Conservation (phyloP, 2,113 vertebrate species). For the Hyaena hyaena region DNA sequence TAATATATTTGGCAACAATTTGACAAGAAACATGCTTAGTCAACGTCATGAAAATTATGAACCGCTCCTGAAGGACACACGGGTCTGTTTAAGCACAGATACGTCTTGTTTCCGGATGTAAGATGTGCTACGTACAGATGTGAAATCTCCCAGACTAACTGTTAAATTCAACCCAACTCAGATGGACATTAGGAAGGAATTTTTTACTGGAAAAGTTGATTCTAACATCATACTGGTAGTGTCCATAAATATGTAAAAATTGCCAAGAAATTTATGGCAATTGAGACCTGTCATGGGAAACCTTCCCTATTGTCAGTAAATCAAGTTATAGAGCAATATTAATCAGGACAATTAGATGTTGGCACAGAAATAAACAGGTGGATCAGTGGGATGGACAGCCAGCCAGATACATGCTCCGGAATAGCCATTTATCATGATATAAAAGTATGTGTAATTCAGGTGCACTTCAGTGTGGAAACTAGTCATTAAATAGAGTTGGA, state of each 20-base stretch:
- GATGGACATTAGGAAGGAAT: no score
- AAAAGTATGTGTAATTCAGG: background rate
- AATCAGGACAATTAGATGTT: background rate
- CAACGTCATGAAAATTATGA: background rate
- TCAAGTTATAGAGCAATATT: background rate
- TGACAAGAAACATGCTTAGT: background rate
- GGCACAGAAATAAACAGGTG: background rate
- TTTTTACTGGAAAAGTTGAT: background rate
- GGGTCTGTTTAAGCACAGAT: background rate
- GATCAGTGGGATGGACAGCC: fast-evolving
- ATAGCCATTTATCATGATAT: fast-evolving
- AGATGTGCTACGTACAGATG: background rate
- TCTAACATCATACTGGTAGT: background rate
- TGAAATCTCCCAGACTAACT: background rate
- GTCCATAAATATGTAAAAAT: background rate
- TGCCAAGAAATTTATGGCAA: background rate
- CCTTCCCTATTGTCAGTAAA: background rate
- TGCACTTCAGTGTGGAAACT: background rate
- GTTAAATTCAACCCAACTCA: background rate
- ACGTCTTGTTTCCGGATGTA: background rate
- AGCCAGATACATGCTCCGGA: background rate
- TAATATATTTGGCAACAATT: background rate
- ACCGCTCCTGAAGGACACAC: fast-evolving
- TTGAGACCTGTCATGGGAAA: background rate
- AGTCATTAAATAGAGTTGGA: background rate